Conservation (phyloP, 2,797 vertebrate genomes). For the Lepilemur ruficaudatus region DNA sequence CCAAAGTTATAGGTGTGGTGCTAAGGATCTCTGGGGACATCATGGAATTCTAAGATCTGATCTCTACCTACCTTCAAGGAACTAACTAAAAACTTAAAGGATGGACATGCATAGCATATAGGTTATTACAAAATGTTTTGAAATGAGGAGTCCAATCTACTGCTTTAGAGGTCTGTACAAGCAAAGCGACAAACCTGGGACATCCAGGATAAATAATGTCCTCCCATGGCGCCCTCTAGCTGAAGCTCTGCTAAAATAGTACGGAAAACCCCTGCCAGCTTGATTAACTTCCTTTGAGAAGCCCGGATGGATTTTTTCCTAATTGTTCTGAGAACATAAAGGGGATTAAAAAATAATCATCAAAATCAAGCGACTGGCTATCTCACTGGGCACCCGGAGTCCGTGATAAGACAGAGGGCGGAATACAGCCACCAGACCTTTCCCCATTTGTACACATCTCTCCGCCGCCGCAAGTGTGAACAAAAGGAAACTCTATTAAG, state of each 20-base stretch:
- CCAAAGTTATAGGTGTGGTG: neutral
- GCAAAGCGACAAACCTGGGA: neutral
- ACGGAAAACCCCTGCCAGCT: neutral
- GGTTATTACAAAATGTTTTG: neutral
- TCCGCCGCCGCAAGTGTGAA: neutral
- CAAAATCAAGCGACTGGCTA: neutral
- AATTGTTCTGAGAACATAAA: conserved; percentile 30
- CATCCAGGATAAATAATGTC: neutral
- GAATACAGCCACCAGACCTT: neutral
- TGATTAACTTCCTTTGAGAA: neutral
- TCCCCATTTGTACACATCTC: neutral
- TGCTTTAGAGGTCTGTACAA: neutral
- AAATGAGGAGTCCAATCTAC: neutral
- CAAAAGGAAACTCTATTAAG: conserved; percentile 56
- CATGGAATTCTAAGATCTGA: neutral
- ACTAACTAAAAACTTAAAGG: neutral
- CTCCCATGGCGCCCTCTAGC: neutral
- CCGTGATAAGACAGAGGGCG: neutral
- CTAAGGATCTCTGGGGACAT: neutral
- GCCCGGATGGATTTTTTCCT: neutral
- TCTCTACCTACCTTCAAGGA: neutral
- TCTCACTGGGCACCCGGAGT: neutral
- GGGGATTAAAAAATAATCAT: neutral
- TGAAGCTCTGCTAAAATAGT: neutral
- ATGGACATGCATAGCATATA: accelerated